Evolutionary conservation across 2,888 invertebrate species (phyloP).

Genomic region (Drepana falcataria): DNA sequence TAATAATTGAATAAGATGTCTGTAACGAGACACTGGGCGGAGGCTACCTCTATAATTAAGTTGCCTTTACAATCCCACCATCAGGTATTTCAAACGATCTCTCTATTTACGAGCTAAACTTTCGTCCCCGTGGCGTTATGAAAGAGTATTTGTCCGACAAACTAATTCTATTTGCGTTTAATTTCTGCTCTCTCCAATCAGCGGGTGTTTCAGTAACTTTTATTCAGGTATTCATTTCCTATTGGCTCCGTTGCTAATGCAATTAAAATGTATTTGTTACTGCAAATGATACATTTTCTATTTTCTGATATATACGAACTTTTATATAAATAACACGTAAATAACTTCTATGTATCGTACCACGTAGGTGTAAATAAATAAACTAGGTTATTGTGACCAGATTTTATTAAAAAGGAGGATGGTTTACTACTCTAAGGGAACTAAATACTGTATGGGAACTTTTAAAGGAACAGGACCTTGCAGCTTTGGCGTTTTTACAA

Average conservation of each 20-base stretch:
- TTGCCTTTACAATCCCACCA: background rate
- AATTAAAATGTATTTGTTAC: background rate
- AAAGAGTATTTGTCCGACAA: background rate
- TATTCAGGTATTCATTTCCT: background rate
- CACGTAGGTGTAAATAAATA: too few relatives aligned
- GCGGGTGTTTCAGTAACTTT: background rate
- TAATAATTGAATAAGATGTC: background rate
- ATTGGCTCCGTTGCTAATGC: background rate
- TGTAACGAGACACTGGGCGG: background rate
- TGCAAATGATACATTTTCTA: too few relatives aligned
- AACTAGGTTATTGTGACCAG: too few relatives aligned
- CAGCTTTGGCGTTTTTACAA: too few relatives aligned
- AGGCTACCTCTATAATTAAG: background rate
- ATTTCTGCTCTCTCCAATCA: background rate
- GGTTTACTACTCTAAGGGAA: too few relatives aligned
- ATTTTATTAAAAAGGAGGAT: too few relatives aligned
- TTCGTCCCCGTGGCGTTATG: background rate
- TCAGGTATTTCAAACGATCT: background rate
- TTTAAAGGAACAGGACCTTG: too few relatives aligned
- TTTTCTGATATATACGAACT: too few relatives aligned
- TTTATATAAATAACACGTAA: too few relatives aligned
- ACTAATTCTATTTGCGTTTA: slow-evolving; percentile 2
- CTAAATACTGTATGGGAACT: too few relatives aligned
- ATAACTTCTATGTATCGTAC: too few relatives aligned
- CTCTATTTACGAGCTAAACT: background rate